A percentile compares a stretch with the other conserved stretches of the same genome.
These are phyloP conservation scores for Sebastes itinus DNA, from an alignment of 2,797 vertebrate genomes.

Conservation along the genomic window DNA sequence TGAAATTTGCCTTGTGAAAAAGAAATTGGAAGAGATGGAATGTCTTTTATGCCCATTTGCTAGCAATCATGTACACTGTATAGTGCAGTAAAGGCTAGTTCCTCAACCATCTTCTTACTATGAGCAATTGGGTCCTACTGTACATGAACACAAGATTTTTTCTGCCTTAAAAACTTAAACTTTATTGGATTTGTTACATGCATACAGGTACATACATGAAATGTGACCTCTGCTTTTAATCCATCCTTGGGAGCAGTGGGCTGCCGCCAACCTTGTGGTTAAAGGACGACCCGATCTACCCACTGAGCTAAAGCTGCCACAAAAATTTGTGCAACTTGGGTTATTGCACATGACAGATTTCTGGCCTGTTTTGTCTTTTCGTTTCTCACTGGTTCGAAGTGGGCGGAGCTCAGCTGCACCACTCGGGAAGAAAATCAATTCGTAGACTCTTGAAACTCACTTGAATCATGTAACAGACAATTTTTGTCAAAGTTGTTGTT, in stretches of 20 bases:
- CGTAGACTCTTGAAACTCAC: background rate
- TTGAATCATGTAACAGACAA: background rate
- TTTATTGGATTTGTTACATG: background rate
- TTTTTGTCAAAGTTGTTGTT: background rate
- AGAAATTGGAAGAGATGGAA: constrained; percentile 22
- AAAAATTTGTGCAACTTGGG: background rate
- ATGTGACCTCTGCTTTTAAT: background rate
- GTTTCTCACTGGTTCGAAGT: background rate
- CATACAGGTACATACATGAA: background rate
- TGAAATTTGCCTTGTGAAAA: constrained; percentile 51
- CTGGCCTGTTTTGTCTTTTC: background rate
- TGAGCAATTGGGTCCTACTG: background rate
- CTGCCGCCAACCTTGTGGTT: background rate
- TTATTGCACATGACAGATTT: background rate
- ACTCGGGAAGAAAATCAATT: background rate
- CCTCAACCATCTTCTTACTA: background rate
- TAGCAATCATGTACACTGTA: background rate
- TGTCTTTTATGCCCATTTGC: background rate
- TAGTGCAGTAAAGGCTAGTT: background rate
- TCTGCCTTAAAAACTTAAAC: background rate
- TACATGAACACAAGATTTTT: background rate
- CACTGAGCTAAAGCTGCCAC: background rate
- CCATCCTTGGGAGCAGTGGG: background rate
- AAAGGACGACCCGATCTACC: background rate
- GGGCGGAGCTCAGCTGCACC: background rate